These are phyloP conservation scores for Agrilus cyanescens DNA, from an alignment of 2,888 invertebrate genomes.

Conservation along the genomic window DNA sequence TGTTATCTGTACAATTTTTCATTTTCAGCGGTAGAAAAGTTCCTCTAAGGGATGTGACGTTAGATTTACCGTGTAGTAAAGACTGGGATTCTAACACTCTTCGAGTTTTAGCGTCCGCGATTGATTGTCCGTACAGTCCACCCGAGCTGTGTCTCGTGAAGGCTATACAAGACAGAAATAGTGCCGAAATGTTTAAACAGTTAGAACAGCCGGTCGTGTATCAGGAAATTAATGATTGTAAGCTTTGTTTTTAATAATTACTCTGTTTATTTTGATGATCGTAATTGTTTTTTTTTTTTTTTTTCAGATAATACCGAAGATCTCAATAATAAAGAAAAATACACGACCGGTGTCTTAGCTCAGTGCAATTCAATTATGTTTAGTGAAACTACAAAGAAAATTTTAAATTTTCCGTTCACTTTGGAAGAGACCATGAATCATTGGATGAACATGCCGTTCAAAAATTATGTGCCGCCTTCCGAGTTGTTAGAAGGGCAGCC, in stretches of 20 bases:
- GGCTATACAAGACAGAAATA: not conserved
- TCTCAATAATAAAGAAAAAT: constrained; percentile 7
- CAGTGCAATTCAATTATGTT: constrained; percentile 6
- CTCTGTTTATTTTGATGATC: not conserved
- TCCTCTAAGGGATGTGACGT: constrained; percentile 5
- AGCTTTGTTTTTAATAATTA: not conserved
- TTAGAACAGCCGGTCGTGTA: not conserved
- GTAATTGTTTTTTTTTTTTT: not conserved
- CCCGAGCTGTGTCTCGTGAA: constrained; percentile 6
- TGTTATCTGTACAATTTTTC: not conserved
- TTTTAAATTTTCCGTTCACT: not conserved
- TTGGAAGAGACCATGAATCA: constrained; percentile 3
- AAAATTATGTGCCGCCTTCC: constrained; percentile 5
- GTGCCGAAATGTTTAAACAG: not conserved
- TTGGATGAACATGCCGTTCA: constrained; percentile 12
- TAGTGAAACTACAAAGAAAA: not conserved
- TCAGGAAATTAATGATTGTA: not conserved
- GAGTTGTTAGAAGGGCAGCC: constrained; percentile 9
- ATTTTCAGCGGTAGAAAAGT: constrained; percentile 1
- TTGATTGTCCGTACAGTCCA: constrained; percentile 9
- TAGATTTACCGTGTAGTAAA: constrained; percentile 6
- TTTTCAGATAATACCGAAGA: constrained; percentile 8
- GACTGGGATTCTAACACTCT: constrained; percentile 6
- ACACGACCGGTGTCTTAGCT: constrained; percentile 3
- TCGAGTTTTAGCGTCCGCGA: constrained; percentile 1